Percentiles rank a stretch among this genome's conserved stretches.
Conservation (phyloP, 1,140 invertebrate genomes). For the Drosophila parabipectinata region DNA sequence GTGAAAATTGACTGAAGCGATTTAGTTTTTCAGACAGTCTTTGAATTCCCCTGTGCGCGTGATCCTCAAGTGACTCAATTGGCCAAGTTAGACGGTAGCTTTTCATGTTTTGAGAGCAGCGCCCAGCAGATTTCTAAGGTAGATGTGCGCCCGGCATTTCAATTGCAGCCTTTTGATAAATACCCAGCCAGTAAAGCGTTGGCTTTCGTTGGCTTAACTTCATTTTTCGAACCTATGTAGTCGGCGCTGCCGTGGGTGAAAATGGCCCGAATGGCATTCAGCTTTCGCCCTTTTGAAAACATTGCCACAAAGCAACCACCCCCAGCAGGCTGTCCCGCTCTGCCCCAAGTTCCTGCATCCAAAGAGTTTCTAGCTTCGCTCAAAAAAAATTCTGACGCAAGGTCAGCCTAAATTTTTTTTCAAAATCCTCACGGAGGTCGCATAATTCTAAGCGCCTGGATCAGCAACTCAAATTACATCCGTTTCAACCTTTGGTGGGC, state of each 20-base stretch:
- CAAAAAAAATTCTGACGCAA: slow-evolving; percentile 61
- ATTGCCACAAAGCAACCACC: slow-evolving; percentile 27
- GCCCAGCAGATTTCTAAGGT: slow-evolving; percentile 64
- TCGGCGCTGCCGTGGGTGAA: slow-evolving; percentile 55
- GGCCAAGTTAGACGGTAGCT: slow-evolving; percentile 50
- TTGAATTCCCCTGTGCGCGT: slow-evolving; percentile 51
- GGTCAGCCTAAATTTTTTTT: slow-evolving; percentile 63
- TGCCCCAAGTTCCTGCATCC: neutral
- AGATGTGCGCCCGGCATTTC: slow-evolving; percentile 69
- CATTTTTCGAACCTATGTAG: slow-evolving; percentile 53
- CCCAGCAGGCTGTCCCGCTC: neutral
- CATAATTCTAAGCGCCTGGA: slow-evolving; percentile 38
- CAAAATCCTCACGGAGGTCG: slow-evolving; percentile 22
- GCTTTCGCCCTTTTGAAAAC: slow-evolving; percentile 77
- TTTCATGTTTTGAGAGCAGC: slow-evolving; percentile 24
- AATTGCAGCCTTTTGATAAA: slow-evolving; percentile 78
- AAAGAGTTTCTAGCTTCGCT: slow-evolving; percentile 38
- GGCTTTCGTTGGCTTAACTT: slow-evolving; percentile 68
- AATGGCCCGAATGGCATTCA: slow-evolving; percentile 74
- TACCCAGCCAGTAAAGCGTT: slow-evolving; percentile 55
- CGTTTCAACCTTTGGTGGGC: slow-evolving; percentile 50
- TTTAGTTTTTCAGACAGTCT: slow-evolving; percentile 64
- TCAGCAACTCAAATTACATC: slow-evolving; percentile 70
- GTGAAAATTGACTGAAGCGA: slow-evolving; percentile 40
- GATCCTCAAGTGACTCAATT: slow-evolving; percentile 38